Base-by-base conservation (phyloP, 2,797 vertebrate genomes). In the Leptodactylus fallax region DNA sequence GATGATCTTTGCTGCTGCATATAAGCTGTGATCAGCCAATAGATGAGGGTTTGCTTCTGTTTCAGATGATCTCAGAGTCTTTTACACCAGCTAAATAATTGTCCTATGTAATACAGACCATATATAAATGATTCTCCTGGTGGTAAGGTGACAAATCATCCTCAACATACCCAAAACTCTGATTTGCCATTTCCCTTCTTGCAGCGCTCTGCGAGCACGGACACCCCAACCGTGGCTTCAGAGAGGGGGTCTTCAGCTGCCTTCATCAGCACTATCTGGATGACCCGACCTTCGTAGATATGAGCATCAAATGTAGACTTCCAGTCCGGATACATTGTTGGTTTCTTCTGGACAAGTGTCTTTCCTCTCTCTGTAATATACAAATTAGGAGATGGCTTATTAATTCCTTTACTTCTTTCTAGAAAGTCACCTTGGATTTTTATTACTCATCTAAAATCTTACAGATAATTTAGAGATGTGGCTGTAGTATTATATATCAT, bases 271-370 rank as follows among this genome's bases (percentile, higher is more conserved):
- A 98, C 93, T 5, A 99, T 95, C 93, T 99, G 98, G 86, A 99
- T 93, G 80, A 99, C 97, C 0, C 98, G 95, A 0, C 98, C 98
- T 92, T 99, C 98, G 0, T 97, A 95, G 91, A 99, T 97, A 91
- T 99, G 98, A 87, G 98, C 98, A 0, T 99, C 98, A 74, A 99
- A 99, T 0, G 92, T 89, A 0, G 97, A 94, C 90, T 97, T 97
- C 98, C 98, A 99, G 7, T 96, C 94, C 0, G 98, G 98, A 85
- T 97, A 98, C 97, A 99, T 98, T 82, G 98, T 99, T 10, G 98
- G 97, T 86, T 98, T 99, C 94, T 92, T 97, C 94, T 99, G 98
- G 78, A 99, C 92, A 89, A 99, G 92, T 0, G 98, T 98, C 92
- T 98, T 99, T 13, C 98, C 98, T 61, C 97, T 95, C 82, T 99